phyloP scores from a whole-genome alignment of 1,140 invertebrate genomes.

The Oscheius sp. region DNA sequence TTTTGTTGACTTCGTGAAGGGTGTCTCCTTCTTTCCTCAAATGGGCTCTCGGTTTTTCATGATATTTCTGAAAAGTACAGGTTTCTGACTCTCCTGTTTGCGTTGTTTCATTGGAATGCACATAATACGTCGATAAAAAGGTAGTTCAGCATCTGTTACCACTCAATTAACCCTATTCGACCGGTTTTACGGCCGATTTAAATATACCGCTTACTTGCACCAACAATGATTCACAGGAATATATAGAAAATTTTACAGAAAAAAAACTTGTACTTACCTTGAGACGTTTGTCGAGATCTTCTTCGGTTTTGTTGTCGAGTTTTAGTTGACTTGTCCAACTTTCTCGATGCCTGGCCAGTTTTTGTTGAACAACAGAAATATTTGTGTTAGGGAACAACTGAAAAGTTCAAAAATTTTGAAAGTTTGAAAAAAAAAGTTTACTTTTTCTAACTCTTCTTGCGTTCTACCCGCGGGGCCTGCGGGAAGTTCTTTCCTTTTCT shows the following conservation, averaged over 20 bases:
- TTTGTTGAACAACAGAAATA: not conserved
- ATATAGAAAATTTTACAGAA: too few relatives aligned
- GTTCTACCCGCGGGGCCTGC: not conserved
- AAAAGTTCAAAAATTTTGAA: not conserved
- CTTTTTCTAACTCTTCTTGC: not conserved
- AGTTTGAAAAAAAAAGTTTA: not conserved
- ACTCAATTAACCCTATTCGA: too few relatives aligned
- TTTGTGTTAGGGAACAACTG: not conserved
- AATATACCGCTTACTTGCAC: too few relatives aligned
- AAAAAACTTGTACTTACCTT: not conserved
- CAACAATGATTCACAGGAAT: too few relatives aligned
- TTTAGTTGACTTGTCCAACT: not conserved
- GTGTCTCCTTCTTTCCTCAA: not conserved
- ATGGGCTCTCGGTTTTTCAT: not conserved
- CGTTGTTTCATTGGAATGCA: too few relatives aligned
- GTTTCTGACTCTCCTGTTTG: too few relatives aligned
- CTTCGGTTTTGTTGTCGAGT: not conserved
- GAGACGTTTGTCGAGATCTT: not conserved
- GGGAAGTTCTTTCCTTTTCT: not conserved
- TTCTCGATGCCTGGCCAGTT: not conserved
- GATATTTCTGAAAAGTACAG: not conserved
- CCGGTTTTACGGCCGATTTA: too few relatives aligned
- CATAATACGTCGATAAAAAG: too few relatives aligned
- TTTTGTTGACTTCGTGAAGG: slow-evolving; percentile 24
- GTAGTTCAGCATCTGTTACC: too few relatives aligned